A percentile compares a stretch with the other conserved stretches of the same genome.
Conservation (phyloP, 2,797 vertebrate species). For the Sarcoramphus papa region DNA sequence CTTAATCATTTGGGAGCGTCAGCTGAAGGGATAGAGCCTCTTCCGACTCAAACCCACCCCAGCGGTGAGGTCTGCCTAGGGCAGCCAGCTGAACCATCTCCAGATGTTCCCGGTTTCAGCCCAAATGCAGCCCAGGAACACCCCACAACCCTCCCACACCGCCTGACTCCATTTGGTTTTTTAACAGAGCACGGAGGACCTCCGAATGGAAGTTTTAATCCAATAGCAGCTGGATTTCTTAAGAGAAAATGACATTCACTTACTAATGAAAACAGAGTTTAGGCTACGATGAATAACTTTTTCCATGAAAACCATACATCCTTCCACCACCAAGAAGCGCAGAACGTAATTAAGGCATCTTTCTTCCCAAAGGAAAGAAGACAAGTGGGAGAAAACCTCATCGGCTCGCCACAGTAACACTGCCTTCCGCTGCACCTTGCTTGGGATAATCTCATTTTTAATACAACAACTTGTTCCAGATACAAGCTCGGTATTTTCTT, state of each 20-base stretch:
- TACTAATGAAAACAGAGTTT: conserved; percentile 42
- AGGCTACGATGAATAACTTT: conserved; percentile 3
- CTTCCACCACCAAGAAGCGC: not conserved
- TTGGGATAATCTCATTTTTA: not conserved
- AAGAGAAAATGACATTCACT: not conserved
- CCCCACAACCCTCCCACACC: rapidly evolving
- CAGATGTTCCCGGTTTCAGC: not conserved
- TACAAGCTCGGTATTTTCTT: not conserved
- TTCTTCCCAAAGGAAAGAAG: not conserved
- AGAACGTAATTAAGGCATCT: not conserved
- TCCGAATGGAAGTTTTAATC: not conserved
- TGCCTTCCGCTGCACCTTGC: not conserved
- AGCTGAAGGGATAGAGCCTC: not conserved
- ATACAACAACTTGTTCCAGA: not conserved
- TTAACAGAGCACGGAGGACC: not conserved
- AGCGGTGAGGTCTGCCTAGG: not conserved
- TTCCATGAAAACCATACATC: conserved; percentile 28
- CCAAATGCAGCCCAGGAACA: rapidly evolving
- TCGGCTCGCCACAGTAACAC: not conserved
- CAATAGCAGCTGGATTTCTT: conserved; percentile 32
- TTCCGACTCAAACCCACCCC: not conserved
- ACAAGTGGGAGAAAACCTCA: not conserved
- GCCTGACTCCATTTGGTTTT: not conserved
- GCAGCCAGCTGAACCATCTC: not conserved
- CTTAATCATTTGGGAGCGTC: not conserved